Evolutionary conservation across 1,140 invertebrate species (phyloP).

Genomic region (Megalopta genalis): DNA sequence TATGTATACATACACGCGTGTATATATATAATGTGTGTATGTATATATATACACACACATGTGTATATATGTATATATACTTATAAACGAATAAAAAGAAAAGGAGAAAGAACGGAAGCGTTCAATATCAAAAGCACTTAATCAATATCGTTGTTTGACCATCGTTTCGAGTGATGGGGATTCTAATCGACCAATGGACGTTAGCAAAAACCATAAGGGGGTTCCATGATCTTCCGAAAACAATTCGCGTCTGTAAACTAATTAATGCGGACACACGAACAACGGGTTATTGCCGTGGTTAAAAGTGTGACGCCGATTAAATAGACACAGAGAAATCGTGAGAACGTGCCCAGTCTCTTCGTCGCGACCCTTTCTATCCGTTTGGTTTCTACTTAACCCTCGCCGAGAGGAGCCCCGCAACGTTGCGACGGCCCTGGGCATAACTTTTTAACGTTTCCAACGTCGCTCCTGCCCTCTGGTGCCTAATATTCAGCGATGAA

Average conservation of each 20-base stretch:
- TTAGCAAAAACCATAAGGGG: not conserved
- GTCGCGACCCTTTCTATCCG: slow-evolving; percentile 6
- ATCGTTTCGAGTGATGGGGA: slow-evolving; percentile 6
- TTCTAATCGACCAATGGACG: slow-evolving; percentile 11
- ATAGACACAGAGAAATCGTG: slow-evolving; percentile 50
- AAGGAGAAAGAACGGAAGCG: not conserved
- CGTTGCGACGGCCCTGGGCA: slow-evolving; percentile 65
- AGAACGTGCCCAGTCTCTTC: slow-evolving; percentile 25
- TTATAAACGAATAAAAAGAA: no score
- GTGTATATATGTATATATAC: no score
- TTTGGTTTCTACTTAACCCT: slow-evolving; percentile 23
- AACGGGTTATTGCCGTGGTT: not conserved
- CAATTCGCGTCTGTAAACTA: not conserved
- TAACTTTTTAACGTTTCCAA: slow-evolving; percentile 73
- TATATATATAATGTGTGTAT: no score
- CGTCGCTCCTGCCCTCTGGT: slow-evolving; percentile 74
- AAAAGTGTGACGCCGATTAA: slow-evolving; percentile 38
- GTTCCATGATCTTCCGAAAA: not conserved
- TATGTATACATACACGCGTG: no score
- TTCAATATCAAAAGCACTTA: slow-evolving; percentile 8
- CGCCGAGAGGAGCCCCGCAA: slow-evolving; percentile 10
- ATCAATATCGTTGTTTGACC: slow-evolving; percentile 2
- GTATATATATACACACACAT: no score
- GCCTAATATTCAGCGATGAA: slow-evolving; percentile 73
- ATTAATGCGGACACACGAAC: not conserved